Percentiles rank a stretch among this genome's conserved stretches.
These are phyloP conservation scores for Percopsis transmontana DNA, from an alignment of 2,113 vertebrate species.

Conservation along the genomic window DNA sequence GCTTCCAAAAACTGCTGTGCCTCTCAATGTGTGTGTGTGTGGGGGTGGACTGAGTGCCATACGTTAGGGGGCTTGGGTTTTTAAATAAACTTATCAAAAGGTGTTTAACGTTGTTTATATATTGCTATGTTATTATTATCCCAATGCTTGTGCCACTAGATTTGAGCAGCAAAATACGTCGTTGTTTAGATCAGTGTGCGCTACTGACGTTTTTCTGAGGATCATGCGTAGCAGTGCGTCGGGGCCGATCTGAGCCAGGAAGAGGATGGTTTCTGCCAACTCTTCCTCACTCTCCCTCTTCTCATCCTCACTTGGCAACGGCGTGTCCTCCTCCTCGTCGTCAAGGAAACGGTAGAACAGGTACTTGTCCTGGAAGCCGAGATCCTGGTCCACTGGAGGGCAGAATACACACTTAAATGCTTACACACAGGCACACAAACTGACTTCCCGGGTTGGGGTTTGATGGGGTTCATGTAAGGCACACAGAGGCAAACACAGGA, in stretches of 20 bases:
- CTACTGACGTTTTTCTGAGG: constrained; percentile 87
- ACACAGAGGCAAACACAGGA: neutral
- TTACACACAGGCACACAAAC: neutral
- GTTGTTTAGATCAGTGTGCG: too few species aligned
- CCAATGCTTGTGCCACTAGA: too few species aligned
- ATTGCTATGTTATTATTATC: too few species aligned
- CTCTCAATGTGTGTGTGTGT: too few species aligned
- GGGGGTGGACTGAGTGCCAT: too few species aligned
- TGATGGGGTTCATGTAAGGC: too few species aligned
- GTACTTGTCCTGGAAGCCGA: constrained; percentile 97
- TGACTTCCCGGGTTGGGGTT: too few species aligned
- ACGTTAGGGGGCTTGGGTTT: too few species aligned
- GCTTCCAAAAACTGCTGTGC: too few species aligned
- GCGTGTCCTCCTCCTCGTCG: constrained; percentile 90
- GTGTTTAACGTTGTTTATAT: too few species aligned
- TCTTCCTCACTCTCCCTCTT: constrained; percentile 96
- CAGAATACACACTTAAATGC: neutral
- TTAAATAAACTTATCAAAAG: too few species aligned
- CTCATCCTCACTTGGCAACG: constrained; percentile 92
- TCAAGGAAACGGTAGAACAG: constrained; percentile 98
- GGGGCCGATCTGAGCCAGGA: constrained; percentile 93
- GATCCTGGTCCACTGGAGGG: constrained; percentile 90
- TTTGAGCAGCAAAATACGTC: too few species aligned
- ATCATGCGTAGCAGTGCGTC: constrained; percentile 98
- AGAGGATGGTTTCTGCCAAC: constrained; percentile 91